Base-by-base conservation (phyloP, 1,140 invertebrate genomes). In the Laodelphax striatellus region DNA sequence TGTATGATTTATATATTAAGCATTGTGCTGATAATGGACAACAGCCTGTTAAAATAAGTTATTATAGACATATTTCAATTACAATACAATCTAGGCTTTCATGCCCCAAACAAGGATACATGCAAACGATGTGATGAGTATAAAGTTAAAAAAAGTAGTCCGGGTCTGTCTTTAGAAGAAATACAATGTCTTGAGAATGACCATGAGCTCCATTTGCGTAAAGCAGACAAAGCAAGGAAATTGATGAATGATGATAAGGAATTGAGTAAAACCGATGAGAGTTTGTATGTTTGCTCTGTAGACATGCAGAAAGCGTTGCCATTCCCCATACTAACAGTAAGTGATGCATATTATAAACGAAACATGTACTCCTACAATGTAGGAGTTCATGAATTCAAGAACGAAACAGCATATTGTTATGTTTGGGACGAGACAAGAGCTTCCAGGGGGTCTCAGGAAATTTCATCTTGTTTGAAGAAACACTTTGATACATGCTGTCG, bases 1-100 rank as follows among this genome's bases (percentile, higher is more conserved):
- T 77, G 71, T 76, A 73, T 60, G 68, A 31, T 5, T 31, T 76
- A 68, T 76, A 77, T 68, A 66, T 66, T 52, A 70, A 57, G 57
- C 66, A 75, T 4, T 46, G 43, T 46, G 4, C 4, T n/a, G 19
- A 46, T 5, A 19, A 46, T 16, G 19, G 11, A 5, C 4, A 13
- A 13, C 4, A 64, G 22, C 64, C 67, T 59, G 74, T 77, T 0
- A 76, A 76, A 67, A 72, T 76, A 57, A 74, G 73, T 5, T 75
- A 75, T 71, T 76, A 76, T 57, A 72, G 74, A 59, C 75, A 75
- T 60, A 75, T 75, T 61, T 75, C 76, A 62, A 73, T 71, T 58
- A 68, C 70, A 76, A 66, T 77, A 73, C 63, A 76, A 77, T 70
- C 67, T 77, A 68, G 4, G 72, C 68, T 75, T 76, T 65, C 72